Base-by-base conservation (phyloP, 2,888 invertebrate genomes). In the Boloria selene region DNA sequence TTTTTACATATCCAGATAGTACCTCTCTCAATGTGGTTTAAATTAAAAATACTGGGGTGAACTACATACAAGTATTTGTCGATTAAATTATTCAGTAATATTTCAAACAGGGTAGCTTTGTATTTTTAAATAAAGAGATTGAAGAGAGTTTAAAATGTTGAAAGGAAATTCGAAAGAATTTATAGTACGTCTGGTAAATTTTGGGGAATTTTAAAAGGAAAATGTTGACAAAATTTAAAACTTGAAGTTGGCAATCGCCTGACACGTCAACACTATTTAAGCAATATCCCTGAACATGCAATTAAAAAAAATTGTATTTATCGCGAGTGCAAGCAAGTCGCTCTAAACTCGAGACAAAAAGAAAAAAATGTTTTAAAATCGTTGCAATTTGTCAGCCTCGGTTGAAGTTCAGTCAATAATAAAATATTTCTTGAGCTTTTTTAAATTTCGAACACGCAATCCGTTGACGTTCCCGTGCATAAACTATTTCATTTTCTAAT, bases 361-460 rank as follows among this genome's bases (percentile, higher is more conserved):
- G 75, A 47, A 82, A 82, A 82, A 79, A 77, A 80, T 78, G 76
- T 80, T 85, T 75, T 81, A 86, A 85, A 87, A 83, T 85, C 77
- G 78, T 83, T 84, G 87, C 87, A 83, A 88, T 90, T 90, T 91
- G 86, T 90, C 90, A 90, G 87, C 80, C 83, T 83, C 85, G 84
- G 82, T 80, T 79, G 79, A 78, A 79, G 82, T 79, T 86, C 81
- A 88, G 86, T 87, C 89, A 85, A 90, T 90, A 90, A 84, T 86
- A 87, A 86, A 87, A 88, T 83, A 77, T 81, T 82, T 78, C 75
- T 72, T 72, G 73, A 70, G 75, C 61, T 77, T 78, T 87, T 87
- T 90, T 89, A 82, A 78, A 86, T 88, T 87, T 85, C 79, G 78
- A 85, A 82, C 91, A 91, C 91, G 91, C 91, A 79, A 91, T 85